Evolutionary conservation across 1,140 invertebrate genomes (phyloP).

Genomic region (Lepidurus arcticus): DNA sequence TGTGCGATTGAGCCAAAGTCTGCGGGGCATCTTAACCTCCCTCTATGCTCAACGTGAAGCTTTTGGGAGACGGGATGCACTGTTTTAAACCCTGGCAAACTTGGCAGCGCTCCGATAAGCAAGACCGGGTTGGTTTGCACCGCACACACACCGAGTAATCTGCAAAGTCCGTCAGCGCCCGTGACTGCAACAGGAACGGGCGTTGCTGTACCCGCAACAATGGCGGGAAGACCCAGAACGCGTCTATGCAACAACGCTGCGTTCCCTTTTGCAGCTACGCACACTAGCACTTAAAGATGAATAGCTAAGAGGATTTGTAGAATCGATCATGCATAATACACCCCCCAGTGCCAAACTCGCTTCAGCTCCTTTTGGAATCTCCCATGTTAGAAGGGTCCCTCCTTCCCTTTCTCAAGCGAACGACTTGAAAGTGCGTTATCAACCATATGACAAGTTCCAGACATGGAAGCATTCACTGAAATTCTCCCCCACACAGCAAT

Average conservation of each 20-base stretch:
- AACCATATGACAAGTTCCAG: neutral
- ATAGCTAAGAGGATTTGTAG: slow-evolving; percentile 6
- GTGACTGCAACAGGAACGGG: neutral
- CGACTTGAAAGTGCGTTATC: neutral
- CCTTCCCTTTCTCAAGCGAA: neutral
- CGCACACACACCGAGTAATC: neutral
- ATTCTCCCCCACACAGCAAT: neutral
- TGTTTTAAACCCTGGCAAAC: neutral
- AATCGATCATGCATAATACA: slow-evolving; percentile 19
- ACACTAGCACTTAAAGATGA: slow-evolving; percentile 17
- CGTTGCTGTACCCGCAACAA: neutral
- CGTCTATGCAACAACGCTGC: neutral
- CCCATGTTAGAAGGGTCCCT: neutral
- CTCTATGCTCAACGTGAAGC: neutral
- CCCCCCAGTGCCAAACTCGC: neutral
- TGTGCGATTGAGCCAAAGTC: neutral
- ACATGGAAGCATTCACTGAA: neutral
- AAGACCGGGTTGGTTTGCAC: neutral
- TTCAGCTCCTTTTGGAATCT: neutral
- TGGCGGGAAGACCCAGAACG: neutral
- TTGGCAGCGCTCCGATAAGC: neutral
- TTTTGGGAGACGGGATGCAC: neutral
- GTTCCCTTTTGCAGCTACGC: neutral
- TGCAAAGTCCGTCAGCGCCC: neutral
- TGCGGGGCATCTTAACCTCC: neutral